Conservation (phyloP, 2,113 vertebrate genomes). For the Eurystomus gularis region DNA sequence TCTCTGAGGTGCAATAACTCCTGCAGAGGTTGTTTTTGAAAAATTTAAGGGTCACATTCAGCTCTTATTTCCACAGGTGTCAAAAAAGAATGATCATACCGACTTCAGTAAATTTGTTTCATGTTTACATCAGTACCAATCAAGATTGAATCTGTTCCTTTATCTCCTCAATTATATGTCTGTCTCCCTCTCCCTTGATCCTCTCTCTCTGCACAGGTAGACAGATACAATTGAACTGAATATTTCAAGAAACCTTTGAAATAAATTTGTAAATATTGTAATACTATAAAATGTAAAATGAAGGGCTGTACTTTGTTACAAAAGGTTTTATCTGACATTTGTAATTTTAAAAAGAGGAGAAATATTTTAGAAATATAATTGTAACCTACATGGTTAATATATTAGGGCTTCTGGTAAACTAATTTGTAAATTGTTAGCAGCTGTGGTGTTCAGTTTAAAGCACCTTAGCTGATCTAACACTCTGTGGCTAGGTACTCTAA, state of each 20-base stretch:
- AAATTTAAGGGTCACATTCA: background rate
- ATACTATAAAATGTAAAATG: background rate
- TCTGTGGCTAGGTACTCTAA: background rate
- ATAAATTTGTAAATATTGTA: background rate
- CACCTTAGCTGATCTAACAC: background rate
- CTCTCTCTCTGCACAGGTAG: too few species aligned
- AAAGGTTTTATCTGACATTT: background rate
- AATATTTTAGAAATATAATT: background rate
- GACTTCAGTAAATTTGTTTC: background rate
- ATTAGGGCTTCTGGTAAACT: background rate
- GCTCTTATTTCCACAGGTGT: background rate
- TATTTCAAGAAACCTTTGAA: background rate
- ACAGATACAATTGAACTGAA: background rate
- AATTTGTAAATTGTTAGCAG: background rate
- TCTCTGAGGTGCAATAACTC: background rate
- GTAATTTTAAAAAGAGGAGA: background rate
- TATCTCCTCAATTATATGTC: background rate
- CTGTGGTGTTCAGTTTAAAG: background rate
- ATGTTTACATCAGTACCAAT: background rate
- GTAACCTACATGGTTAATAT: background rate
- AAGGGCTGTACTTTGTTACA: background rate
- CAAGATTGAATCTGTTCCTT: background rate
- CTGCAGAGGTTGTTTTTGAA: background rate
- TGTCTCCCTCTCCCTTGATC: background rate
- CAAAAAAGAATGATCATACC: background rate